Conservation (phyloP, 2,113 vertebrate genomes). For the Pithys albifrons region DNA sequence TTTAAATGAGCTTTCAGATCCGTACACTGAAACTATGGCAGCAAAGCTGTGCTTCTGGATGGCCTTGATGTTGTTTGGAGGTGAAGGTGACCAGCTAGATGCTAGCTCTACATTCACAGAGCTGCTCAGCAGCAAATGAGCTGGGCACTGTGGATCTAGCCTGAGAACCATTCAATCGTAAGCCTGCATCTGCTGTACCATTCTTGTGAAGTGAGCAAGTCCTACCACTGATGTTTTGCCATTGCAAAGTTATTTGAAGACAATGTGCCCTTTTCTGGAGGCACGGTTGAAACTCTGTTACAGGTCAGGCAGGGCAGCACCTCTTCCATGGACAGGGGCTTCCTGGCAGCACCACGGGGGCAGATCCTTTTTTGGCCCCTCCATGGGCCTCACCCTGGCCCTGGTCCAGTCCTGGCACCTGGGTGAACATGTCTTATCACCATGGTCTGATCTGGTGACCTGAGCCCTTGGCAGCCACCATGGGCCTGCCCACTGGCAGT, state of each 20-base stretch:
- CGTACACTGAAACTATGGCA: not conserved
- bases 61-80: not conserved
- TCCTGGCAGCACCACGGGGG: fast-evolving
- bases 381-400: not conserved
- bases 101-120: not conserved
- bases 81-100: not conserved
- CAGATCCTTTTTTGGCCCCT: not conserved
- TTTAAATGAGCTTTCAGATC: not conserved
- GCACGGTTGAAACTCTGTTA: not conserved
- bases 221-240: fast-evolving
- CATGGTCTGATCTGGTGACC: not conserved
- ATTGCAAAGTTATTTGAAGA: not conserved
- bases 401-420: fast-evolving
- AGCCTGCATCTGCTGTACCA: not conserved
- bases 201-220: not conserved
- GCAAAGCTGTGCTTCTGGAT: not conserved
- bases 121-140: not conserved
- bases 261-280: not conserved
- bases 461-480: fast-evolving
- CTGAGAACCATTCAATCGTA: not conserved
- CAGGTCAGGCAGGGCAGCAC: not conserved
- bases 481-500: fast-evolving
- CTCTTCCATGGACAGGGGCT: not conserved
- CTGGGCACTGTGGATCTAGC: fast-evolving
- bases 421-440: fast-evolving